Percentiles rank a stretch among this genome's conserved stretches.
These are phyloP conservation scores for Rhineura floridana DNA, from an alignment of 2,113 vertebrate species.

Conservation along the genomic window DNA sequence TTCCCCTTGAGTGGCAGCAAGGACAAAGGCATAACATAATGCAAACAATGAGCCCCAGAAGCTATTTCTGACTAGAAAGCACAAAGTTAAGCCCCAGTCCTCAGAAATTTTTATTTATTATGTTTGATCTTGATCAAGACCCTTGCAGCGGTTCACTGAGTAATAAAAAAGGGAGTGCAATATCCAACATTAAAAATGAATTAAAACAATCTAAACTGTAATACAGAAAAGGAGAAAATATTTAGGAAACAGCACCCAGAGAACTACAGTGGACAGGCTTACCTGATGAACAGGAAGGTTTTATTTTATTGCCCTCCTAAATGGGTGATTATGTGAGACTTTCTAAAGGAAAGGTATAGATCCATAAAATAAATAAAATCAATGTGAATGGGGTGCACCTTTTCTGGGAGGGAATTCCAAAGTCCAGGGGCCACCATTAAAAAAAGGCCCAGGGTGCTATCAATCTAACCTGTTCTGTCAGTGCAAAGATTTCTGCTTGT, in stretches of 20 bases:
- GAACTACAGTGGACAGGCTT: neutral
- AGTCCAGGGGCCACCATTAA: too few relatives aligned
- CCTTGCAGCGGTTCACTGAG: neutral
- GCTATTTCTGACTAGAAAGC: neutral
- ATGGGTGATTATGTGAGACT: too few relatives aligned
- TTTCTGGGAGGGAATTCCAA: too few relatives aligned
- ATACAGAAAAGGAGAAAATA: neutral
- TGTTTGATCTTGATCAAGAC: neutral
- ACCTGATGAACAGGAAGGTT: too few relatives aligned
- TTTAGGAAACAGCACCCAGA: neutral
- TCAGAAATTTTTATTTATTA: neutral
- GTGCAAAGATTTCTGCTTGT: too few relatives aligned
- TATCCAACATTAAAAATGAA: neutral
- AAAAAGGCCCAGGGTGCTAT: too few relatives aligned
- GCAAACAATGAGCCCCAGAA: neutral
- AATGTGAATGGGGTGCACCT: too few relatives aligned
- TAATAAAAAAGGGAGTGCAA: neutral
- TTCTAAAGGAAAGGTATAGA: too few relatives aligned
- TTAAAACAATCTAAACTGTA: neutral
- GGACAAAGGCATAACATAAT: neutral
- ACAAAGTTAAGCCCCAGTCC: neutral
- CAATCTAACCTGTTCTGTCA: too few relatives aligned
- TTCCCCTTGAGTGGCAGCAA: neutral
- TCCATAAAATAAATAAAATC: too few relatives aligned
- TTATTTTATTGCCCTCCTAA: too few relatives aligned